Percentiles rank a stretch among this genome's conserved stretches.
Conservation (phyloP, 2,797 vertebrate species). For the Propithecus deckenii region DNA sequence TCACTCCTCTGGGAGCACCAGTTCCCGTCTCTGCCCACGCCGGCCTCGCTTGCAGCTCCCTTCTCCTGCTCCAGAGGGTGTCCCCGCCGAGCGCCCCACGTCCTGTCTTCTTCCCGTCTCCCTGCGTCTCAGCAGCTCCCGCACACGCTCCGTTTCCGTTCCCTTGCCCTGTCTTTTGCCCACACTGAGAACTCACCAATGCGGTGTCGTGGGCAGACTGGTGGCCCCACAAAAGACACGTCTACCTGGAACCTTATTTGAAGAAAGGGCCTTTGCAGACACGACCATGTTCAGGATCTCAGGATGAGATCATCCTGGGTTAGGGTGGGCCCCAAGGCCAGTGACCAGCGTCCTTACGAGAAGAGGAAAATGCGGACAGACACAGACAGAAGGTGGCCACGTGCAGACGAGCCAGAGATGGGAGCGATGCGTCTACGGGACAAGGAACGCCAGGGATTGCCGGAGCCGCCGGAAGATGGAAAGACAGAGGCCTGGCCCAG, state of each 20-base stretch:
- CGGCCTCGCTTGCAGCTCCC: neutral
- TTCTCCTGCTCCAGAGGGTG: fast-evolving
- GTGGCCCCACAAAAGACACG: fast-evolving
- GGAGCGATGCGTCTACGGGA: fast-evolving
- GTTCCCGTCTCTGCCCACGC: neutral
- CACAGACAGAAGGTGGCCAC: fast-evolving
- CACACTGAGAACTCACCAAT: neutral
- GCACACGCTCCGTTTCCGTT: neutral
- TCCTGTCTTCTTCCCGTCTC: neutral
- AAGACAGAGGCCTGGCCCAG: neutral
- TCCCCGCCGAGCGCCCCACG: fast-evolving
- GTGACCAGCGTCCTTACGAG: neutral
- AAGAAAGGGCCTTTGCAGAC: neutral
- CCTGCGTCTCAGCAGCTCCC: neutral
- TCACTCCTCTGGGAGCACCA: neutral
- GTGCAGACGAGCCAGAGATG: neutral
- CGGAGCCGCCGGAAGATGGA: fast-evolving
- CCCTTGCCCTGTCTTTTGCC: neutral
- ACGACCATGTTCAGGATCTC: neutral
- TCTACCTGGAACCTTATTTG: neutral
- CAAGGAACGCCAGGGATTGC: fast-evolving
- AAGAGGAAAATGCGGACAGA: neutral
- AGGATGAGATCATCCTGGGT: neutral
- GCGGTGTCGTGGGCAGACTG: fast-evolving
- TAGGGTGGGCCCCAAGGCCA: neutral